A percentile compares a stretch with the other conserved stretches of the same genome.
Conservation (phyloP, 2,888 invertebrate genomes). For the Aricia artaxerxes region DNA sequence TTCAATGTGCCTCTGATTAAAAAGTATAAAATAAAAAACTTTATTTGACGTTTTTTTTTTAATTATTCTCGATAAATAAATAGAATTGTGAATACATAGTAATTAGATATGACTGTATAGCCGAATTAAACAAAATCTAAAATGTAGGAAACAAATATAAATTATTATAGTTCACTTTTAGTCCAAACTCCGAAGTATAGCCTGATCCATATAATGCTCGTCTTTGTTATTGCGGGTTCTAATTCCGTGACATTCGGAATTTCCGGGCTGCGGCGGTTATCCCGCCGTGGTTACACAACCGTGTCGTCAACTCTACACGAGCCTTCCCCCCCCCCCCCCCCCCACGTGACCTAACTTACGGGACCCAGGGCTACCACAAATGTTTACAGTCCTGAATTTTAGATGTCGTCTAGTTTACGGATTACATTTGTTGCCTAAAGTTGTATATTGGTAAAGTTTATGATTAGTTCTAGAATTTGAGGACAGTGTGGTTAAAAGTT, state of each 20-base stretch:
- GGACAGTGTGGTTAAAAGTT: neutral
- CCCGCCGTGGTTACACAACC: neutral
- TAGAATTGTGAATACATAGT: no score
- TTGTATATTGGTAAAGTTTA: conserved; percentile 3
- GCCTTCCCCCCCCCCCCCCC: neutral
- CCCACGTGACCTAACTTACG: neutral
- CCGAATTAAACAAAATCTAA: no score
- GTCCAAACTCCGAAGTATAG: no score
- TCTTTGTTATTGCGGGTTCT: neutral
- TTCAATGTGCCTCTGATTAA: neutral
- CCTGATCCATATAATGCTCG: no score
- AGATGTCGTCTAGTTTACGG: neutral
- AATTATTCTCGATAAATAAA: no score
- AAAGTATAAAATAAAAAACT: neutral
- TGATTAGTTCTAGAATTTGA: conserved; percentile 9
- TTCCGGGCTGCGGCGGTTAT: neutral
- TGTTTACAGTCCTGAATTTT: neutral
- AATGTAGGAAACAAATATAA: no score
- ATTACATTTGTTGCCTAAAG: conserved; percentile 1
- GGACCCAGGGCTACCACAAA: neutral
- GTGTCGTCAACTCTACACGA: conserved; percentile 9
- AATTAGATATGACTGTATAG: no score
- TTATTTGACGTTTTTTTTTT: neutral
- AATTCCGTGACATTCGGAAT: neutral
- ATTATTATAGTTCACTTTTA: no score